Evolutionary conservation across 2,888 invertebrate species (phyloP).

Genomic region (Aphrophora alni): DNA sequence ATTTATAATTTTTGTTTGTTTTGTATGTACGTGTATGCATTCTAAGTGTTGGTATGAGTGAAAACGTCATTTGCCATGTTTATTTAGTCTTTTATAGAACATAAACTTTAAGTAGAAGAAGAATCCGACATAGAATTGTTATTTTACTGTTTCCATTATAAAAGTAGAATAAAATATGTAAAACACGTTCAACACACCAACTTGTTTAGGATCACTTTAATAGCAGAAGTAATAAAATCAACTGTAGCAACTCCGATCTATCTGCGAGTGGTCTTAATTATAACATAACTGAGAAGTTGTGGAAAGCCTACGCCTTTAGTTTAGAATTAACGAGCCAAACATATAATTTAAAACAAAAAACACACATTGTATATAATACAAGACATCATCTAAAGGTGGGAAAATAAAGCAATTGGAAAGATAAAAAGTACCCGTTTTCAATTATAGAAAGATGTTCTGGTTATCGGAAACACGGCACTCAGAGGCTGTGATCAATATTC

Average conservation of each 20-base stretch:
- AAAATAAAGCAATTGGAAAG: neutral
- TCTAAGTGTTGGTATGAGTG: no score
- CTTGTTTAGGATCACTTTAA: neutral
- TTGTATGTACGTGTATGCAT: no score
- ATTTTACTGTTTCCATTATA: neutral
- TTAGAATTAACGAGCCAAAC: neutral
- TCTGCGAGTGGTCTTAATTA: neutral
- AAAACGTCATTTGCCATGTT: no score
- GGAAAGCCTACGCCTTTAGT: neutral
- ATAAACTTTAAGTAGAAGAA: no score
- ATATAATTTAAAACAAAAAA: neutral
- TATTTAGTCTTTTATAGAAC: no score
- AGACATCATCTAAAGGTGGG: neutral
- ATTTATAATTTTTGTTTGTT: no score
- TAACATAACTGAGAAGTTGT: neutral
- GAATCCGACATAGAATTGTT: neutral
- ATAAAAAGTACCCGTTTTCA: neutral
- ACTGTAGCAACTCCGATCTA: neutral
- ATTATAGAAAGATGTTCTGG: neutral
- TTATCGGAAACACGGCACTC: constrained; percentile 27
- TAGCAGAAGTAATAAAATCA: neutral
- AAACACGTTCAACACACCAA: neutral
- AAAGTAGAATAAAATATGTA: neutral
- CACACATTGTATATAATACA: neutral
- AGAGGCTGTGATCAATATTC: neutral